Conservation (phyloP, 2,888 invertebrate genomes). For the Penaeus monodon region DNA sequence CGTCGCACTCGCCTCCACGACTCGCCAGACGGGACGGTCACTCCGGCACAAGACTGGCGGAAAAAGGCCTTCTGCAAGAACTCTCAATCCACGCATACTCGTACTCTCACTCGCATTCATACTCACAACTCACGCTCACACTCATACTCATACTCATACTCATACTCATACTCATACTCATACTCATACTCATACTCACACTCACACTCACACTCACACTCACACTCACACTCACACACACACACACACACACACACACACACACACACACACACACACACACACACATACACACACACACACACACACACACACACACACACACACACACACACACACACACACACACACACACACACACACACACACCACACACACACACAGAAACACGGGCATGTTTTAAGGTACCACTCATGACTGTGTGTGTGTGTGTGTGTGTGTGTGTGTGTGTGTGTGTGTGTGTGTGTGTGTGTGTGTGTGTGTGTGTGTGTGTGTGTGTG, state of each 20-base stretch:
- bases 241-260: conserved; percentile 23
- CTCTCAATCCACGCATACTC: background rate
- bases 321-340: background rate
- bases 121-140: too few relatives aligned
- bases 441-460: too few relatives aligned
- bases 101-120: background rate
- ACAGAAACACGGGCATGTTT: too few relatives aligned
- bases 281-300: conserved; percentile 19
- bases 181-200: background rate
- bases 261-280: conserved; percentile 24
- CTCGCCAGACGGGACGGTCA: background rate
- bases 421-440: too few relatives aligned
- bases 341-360: background rate
- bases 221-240: background rate
- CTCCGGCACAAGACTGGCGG: background rate
- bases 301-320: conserved; percentile 12
- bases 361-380: too few relatives aligned
- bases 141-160: too few relatives aligned
- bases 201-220: background rate
- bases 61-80: too few relatives aligned
- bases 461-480: too few relatives aligned
- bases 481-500: too few relatives aligned
- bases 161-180: background rate
- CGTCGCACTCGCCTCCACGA: background rate
- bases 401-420: too few relatives aligned